Percentiles rank a stretch among this genome's conserved stretches.
Evolutionary conservation across 2,888 invertebrate genomes (phyloP).

Genomic region (Tetramorium bicarinatum): DNA sequence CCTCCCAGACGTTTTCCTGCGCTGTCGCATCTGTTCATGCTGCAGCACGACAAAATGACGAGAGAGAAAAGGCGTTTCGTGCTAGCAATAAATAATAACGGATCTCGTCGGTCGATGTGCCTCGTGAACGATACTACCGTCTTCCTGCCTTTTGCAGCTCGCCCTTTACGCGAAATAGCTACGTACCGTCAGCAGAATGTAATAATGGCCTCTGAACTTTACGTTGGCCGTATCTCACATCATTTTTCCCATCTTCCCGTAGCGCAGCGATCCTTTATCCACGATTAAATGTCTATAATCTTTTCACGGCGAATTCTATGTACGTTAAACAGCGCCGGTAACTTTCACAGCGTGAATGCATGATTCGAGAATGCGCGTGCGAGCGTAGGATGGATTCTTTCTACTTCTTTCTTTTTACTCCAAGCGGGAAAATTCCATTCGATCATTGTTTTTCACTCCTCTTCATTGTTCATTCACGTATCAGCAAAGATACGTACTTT

Average conservation of each 20-base stretch:
- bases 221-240: conserved; percentile 64
- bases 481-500: not conserved
- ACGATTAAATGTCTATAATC: conserved; percentile 19
- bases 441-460: not conserved
- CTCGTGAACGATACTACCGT: conserved; percentile 58
- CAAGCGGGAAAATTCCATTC: not conserved
- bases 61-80: conserved; percentile 54
- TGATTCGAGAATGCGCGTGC: not conserved
- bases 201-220: conserved; percentile 73
- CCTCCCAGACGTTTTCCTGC: conserved; percentile 22
- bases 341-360: not conserved
- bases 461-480: conserved; percentile 19
- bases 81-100: conserved; percentile 70
- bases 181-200: conserved; percentile 68
- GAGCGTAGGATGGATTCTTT: not conserved
- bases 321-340: not conserved
- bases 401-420: not conserved
- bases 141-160: conserved; percentile 39
- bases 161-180: conserved; percentile 48
- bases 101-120: conserved; percentile 59
- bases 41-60: conserved; percentile 48
- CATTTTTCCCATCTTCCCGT: conserved; percentile 41
- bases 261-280: not conserved
- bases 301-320: not conserved
- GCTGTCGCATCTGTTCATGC: conserved; percentile 48